These are phyloP conservation scores for Neodontobutis hainanensis DNA, from an alignment of 2,113 vertebrate species.

Conservation along the genomic window DNA sequence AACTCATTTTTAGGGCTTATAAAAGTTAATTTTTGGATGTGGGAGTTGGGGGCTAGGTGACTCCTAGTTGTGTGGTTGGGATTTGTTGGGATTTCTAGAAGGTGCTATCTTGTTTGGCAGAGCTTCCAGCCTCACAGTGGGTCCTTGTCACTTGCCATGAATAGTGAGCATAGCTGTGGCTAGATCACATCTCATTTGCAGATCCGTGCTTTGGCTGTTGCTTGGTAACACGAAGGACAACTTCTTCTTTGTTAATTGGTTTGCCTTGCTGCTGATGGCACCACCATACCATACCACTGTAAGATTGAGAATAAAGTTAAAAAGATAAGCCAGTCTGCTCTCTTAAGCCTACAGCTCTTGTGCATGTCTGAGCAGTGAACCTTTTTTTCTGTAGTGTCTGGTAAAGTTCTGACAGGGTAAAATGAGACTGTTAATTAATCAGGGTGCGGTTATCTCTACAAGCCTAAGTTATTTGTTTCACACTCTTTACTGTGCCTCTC, in stretches of 20 bases:
- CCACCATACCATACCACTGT: slow-evolving; percentile 29
- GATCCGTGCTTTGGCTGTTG: slow-evolving; percentile 63
- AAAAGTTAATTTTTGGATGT: too few relatives aligned
- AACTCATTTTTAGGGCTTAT: too few relatives aligned
- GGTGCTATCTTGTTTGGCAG: slow-evolving; percentile 50
- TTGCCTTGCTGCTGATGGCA: slow-evolving; percentile 47
- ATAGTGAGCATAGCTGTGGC: slow-evolving; percentile 56
- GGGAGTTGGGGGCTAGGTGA: neutral
- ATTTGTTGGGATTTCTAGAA: too few relatives aligned
- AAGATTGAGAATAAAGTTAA: slow-evolving; percentile 41
- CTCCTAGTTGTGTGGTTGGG: slow-evolving; percentile 23
- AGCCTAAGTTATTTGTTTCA: slow-evolving; percentile 24
- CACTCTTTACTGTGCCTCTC: too few relatives aligned
- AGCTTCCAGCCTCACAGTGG: slow-evolving; percentile 55
- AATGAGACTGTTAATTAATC: slow-evolving; percentile 51
- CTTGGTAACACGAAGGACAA: slow-evolving; percentile 57
- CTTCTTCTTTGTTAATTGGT: slow-evolving; percentile 72
- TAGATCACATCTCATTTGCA: slow-evolving; percentile 60
- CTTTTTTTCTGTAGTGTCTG: slow-evolving; percentile 9
- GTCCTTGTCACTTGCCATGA: slow-evolving; percentile 65
- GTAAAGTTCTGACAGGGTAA: slow-evolving; percentile 36
- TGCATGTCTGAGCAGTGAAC: slow-evolving; percentile 9
- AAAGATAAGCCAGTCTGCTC: slow-evolving; percentile 12
- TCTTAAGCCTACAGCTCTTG: slow-evolving; percentile 16
- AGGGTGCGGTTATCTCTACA: slow-evolving; percentile 60